Evolutionary conservation across 2,888 invertebrate species (phyloP).

Genomic region (Bhutanitis thaidina): DNA sequence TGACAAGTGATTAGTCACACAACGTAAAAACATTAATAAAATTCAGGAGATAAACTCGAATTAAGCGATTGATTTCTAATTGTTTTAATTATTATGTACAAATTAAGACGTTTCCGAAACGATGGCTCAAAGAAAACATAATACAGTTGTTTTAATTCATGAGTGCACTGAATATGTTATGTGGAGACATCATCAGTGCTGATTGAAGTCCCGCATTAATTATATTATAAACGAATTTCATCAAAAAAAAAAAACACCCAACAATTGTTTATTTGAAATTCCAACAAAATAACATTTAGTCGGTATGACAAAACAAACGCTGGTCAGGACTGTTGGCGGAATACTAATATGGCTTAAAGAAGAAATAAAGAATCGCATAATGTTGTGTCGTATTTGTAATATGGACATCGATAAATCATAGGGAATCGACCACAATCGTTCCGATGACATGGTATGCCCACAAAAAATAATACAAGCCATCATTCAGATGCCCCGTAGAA

Average conservation of each 20-base stretch:
- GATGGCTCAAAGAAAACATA: slow-evolving; percentile 46
- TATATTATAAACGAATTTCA: slow-evolving; percentile 57
- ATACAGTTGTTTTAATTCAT: slow-evolving; percentile 65
- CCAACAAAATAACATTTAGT: slow-evolving; percentile 78
- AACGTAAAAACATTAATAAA: slow-evolving; percentile 17
- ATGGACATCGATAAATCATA: slow-evolving; percentile 79
- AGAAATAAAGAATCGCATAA: slow-evolving; percentile 78
- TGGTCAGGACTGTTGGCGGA: slow-evolving; percentile 73
- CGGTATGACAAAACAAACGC: slow-evolving; percentile 77
- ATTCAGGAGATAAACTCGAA: slow-evolving; percentile 28
- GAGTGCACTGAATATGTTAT: slow-evolving; percentile 60
- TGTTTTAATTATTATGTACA: slow-evolving; percentile 64
- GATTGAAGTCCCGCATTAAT: slow-evolving; percentile 68
- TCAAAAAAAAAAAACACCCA: slow-evolving; percentile 39
- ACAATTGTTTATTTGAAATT: slow-evolving; percentile 77
- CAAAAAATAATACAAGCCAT: slow-evolving; percentile 77
- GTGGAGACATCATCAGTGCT: slow-evolving; percentile 45
- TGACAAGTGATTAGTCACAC: not conserved
- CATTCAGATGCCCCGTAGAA: slow-evolving; percentile 73
- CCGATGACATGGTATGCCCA: slow-evolving; percentile 76
- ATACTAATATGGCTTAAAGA: slow-evolving; percentile 78
- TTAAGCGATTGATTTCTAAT: slow-evolving; percentile 37
- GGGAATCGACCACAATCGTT: slow-evolving; percentile 76
- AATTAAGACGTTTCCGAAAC: slow-evolving; percentile 64
- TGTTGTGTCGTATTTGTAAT: slow-evolving; percentile 78